Evolutionary conservation across 2,113 vertebrate genomes (phyloP).

Genomic region (Hippocampus zosterae): DNA sequence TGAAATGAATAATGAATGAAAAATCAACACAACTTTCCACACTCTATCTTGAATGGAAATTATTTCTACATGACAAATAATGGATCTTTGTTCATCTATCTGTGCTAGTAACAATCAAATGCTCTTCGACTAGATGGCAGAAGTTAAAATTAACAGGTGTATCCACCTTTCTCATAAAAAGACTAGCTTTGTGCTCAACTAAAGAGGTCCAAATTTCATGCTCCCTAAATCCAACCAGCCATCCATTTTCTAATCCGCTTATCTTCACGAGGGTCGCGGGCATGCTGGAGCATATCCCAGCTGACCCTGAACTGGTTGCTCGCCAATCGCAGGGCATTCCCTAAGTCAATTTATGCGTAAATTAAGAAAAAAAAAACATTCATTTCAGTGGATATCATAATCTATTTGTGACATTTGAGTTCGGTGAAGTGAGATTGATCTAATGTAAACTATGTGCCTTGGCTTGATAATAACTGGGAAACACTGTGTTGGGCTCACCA

Average conservation of each 20-base stretch:
- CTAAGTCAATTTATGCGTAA: neutral
- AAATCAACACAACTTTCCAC: too few species aligned
- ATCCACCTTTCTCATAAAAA: neutral
- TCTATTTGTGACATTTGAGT: neutral
- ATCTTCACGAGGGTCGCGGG: too few species aligned
- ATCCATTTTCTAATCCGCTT: too few species aligned
- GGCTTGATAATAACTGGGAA: neutral
- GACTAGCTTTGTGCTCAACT: neutral
- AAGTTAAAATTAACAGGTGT: neutral
- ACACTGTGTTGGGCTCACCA: constrained; percentile 62
- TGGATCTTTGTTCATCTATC: neutral
- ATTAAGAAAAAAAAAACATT: neutral
- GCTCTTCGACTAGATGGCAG: neutral
- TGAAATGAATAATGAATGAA: too few species aligned
- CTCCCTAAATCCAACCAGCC: too few species aligned
- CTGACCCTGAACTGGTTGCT: too few species aligned
- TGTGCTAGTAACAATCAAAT: neutral
- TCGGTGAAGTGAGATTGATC: neutral
- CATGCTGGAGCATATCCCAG: too few species aligned
- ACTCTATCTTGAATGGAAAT: too few species aligned
- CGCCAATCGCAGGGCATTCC: too few species aligned
- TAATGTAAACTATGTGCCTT: neutral
- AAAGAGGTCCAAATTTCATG: neutral
- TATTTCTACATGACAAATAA: neutral
- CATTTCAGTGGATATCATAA: too few species aligned